Evolutionary conservation across 2,888 invertebrate species (phyloP), one percentile per base, ranked within the genome.

Genomic region (Phaonia tiefii): DNA sequence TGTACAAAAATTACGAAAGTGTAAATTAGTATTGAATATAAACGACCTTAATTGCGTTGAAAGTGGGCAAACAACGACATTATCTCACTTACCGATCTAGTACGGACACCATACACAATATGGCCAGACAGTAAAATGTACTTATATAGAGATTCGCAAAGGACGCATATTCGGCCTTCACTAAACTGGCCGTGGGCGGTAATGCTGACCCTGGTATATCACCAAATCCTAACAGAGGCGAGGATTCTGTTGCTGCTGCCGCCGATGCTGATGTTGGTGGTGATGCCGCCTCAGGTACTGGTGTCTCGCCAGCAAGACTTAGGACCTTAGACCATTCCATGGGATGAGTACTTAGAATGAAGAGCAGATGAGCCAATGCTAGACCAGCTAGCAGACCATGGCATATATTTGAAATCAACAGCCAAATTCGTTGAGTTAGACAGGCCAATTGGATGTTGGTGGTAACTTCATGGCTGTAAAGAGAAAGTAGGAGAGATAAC

Each of bases 361-460:
- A 90, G 60, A 91, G 86, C 69, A 91, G 85, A 86, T 91, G 91
- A 49, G 91, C 91, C 85, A 91, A 83, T 54, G 91, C 91, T 86
- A 93, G 86, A 65, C 93, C 93, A 77, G 92, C 93, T 79, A 93
- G 88, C 80, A 93, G 87, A 69, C 93, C 93, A 86, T 93, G 93
- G 85, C 92, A 93, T 63, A 93, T 90, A 70, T 91, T 92, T 46
- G 92, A 91, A 76, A 93, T 86, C 84, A 92, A 90, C 85, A 92
- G 89, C 92, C 92, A 93, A 86, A 91, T 90, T 87, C 91, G 91
- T 89, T 93, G 93, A 81, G 91, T 88, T 70, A 89, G 86, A 86
- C 90, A 91, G 79, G 91, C 90, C 82, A 91, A 84, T 86, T 90
- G 89, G 42, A 90, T 89, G 74, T 86, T 90, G 76, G 87, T 88